Evolutionary conservation across 2,113 vertebrate species (phyloP), one percentile per base, ranked within the genome.

Genomic region (Rafetus swinhoei): DNA sequence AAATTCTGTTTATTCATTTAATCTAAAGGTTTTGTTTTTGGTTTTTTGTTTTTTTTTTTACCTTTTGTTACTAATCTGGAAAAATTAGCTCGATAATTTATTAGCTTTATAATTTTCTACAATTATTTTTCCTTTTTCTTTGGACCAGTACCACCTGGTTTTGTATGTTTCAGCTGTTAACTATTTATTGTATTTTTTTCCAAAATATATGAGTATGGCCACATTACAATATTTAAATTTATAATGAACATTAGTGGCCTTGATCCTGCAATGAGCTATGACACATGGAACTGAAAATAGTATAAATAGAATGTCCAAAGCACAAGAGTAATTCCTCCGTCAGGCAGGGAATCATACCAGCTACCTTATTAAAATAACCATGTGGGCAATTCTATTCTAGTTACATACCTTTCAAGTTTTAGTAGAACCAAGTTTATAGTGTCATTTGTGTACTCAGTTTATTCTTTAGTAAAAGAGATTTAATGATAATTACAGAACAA

Each of bases 361-460:
- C 82, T 72, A 92, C 76, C 50, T 95, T 97, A 62, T 83, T 96
- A 97, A 98, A 97, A 96, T 90, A 90, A 25, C 72, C 84, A 87
- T 29, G 12, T 86, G 79, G 52, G 45, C 93, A 89, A 91, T 88
- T 80, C 82, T 82, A 83, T 89, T 91, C 85, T 82, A 94, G 18
- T 86, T 88, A 89, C 81, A 50, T 12, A 74, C 65, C 27, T 93
- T 85, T 92, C 79, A 62, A 80, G 27, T 90, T 96, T 93, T 55
- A 27, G 57, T 72, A 86, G 29, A 82, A 57, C 9, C 55, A 77
- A 55, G 14, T 87, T 95, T 95, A 29, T 76, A 59, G 5, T 72
- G 90, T 82, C 57, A 19, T 54, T 83, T 89, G 74, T 74, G 69
- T 65, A 81, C 79, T 50, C 52, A 79, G 65, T 79, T 79, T 7